Base-by-base conservation (phyloP, 2,888 invertebrate species). In the Autographa pulchrina region DNA sequence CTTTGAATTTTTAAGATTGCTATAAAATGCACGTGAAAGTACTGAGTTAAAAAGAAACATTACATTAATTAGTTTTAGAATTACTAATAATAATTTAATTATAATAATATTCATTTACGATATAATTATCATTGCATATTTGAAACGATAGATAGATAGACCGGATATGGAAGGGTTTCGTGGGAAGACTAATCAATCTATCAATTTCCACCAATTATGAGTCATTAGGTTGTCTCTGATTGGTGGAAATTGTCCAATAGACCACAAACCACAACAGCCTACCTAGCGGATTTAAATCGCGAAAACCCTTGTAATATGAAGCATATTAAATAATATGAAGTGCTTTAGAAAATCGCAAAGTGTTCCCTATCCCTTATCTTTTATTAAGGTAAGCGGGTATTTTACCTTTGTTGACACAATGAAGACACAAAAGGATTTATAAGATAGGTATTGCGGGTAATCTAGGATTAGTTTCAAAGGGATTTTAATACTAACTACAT, bases 381-480 rank as follows among this genome's bases (percentile, higher is more conserved):
- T 70, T 74, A 77, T 54, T 73, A 68, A 62, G 65, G 60, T 62
- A 62, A 52, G 61, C 11, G 62, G 68, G 38, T 52, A 48, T 54
- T 16, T 25, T 38, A 14, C 25, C 38, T 59, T 61, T 59, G 83
- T 82, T 72, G 70, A 35, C 65, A 48, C n/a, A 68, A 60, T 74
- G 54, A 11, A 31, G 48, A 20, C 38, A 72, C 64, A 70, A 80
- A 82, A 68, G 73, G 61, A 18, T 56, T 56, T 25, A 56, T 25
- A 18, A 20, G 20, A 56, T 48, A n/a, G 13, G 31, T 43, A 61
- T 38, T 68, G n/a, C 31, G 62, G 31, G 61, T 80, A 80, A 65
- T 69, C 63, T 16, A 14, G 62, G 20, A 75, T 25, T 61, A 64
- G 35, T 75, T 73, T 60, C 68, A 59, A 60, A 65, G 65, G 35